Evolutionary conservation across 2,888 invertebrate genomes (phyloP).

Genomic region (Gastracanthus pulcherrimus): DNA sequence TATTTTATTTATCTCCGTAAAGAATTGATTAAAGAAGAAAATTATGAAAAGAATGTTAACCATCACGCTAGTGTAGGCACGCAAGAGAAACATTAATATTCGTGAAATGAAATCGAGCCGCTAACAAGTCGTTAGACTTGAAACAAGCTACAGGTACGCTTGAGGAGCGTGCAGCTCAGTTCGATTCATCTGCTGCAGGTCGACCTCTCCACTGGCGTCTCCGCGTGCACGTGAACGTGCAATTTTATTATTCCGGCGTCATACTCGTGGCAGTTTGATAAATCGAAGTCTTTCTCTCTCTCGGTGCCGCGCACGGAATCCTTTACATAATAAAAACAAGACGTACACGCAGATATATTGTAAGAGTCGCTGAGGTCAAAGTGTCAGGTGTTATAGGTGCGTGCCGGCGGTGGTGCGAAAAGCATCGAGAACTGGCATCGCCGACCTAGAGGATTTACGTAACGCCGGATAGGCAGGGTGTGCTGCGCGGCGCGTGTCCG

Average conservation of each 20-base stretch:
- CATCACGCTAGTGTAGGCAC: background rate
- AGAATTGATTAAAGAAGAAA: too few species aligned
- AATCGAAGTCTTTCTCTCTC: background rate
- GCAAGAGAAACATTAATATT: background rate
- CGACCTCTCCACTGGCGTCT: background rate
- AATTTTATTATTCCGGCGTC: constrained; percentile 3
- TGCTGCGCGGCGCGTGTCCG: background rate
- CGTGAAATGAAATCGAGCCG: background rate
- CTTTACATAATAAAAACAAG: constrained; percentile 19
- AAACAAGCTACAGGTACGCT: background rate
- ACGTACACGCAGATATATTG: background rate
- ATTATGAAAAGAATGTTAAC: background rate
- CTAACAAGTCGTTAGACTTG: background rate
- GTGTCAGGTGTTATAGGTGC: constrained; percentile 42
- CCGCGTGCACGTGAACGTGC: background rate
- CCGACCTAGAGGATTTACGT: constrained; percentile 33
- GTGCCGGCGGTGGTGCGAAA: background rate
- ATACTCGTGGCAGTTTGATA: background rate
- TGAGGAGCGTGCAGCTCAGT: background rate
- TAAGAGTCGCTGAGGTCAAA: constrained; percentile 35
- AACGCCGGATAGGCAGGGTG: constrained; percentile 11
- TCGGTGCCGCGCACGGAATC: background rate
- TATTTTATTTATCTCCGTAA: too few species aligned
- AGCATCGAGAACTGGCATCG: background rate
- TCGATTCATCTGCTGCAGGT: background rate